Evolutionary conservation across 2,797 vertebrate species (phyloP).

Genomic region (Acrossocheilus fasciatus): DNA sequence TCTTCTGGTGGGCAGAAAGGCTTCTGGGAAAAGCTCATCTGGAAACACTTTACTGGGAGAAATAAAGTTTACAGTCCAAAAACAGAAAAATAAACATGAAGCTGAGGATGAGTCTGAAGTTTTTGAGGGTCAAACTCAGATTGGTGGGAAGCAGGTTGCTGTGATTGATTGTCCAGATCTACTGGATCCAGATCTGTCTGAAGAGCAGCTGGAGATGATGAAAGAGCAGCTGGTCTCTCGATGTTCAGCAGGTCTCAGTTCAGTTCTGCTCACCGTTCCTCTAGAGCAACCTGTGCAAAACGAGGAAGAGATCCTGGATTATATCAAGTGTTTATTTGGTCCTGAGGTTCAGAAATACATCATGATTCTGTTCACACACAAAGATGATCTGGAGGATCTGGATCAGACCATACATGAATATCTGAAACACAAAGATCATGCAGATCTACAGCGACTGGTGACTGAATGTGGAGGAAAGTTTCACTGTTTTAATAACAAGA

Average conservation of each 20-base stretch:
- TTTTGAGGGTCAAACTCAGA: neutral
- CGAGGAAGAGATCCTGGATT: too few relatives aligned
- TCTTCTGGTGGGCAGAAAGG: too few relatives aligned
- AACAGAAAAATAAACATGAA: too few relatives aligned
- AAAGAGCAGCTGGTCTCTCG: too few relatives aligned
- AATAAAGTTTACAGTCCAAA: too few relatives aligned
- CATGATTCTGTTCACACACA: neutral
- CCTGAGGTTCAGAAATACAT: neutral
- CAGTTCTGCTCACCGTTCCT: too few relatives aligned
- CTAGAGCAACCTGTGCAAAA: too few relatives aligned
- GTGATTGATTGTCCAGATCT: slow-evolving; percentile 42
- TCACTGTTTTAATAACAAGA: slow-evolving; percentile 20
- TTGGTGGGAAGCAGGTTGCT: slow-evolving; percentile 3
- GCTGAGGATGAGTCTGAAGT: too few relatives aligned
- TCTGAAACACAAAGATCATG: neutral
- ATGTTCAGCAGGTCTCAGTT: too few relatives aligned
- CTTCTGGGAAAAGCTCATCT: too few relatives aligned
- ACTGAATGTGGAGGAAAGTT: neutral
- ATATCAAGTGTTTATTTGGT: slow-evolving; percentile 5
- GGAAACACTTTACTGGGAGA: too few relatives aligned
- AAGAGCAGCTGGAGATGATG: too few relatives aligned
- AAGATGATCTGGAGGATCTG: slow-evolving; percentile 24
- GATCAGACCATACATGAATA: neutral
- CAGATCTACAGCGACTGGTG: neutral
- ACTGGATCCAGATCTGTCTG: slow-evolving; percentile 27